Percentiles rank a stretch among this genome's conserved stretches.
phyloP scores from a whole-genome alignment of 2,797 vertebrate genomes.

The Hyperoplus lanceolatus region DNA sequence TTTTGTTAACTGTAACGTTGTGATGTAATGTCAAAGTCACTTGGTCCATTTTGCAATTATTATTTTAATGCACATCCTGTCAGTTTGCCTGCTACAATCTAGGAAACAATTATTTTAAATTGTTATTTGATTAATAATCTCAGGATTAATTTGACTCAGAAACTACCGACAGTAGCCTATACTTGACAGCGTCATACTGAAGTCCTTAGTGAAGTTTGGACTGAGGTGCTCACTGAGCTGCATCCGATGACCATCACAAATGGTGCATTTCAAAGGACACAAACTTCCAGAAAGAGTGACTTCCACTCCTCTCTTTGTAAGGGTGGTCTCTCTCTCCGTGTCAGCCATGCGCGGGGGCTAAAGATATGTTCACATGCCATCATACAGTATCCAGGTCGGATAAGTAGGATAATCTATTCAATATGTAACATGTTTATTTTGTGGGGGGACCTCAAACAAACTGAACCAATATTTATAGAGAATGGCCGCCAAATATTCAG shows the following conservation, averaged over 20 bases:
- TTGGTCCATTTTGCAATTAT: neutral
- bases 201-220: slow-evolving; percentile 65
- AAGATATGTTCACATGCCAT: slow-evolving; percentile 86
- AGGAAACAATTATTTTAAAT: slow-evolving; percentile 1
- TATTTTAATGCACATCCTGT: slow-evolving; percentile 9
- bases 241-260: slow-evolving; percentile 79
- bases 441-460: slow-evolving; percentile 80
- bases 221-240: slow-evolving; percentile 69
- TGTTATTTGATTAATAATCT: slow-evolving; percentile 18
- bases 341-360: slow-evolving; percentile 70
- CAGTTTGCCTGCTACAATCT: neutral
- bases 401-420: slow-evolving; percentile 85
- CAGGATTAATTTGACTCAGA: neutral
- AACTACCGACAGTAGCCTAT: slow-evolving; percentile 18
- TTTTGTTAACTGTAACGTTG: slow-evolving; percentile 28
- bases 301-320: slow-evolving; percentile 72
- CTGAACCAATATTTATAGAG: slow-evolving; percentile 86
- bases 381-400: slow-evolving; percentile 82
- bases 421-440: slow-evolving; percentile 87
- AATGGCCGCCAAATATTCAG: slow-evolving; percentile 79
- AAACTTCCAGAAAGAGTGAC: slow-evolving; percentile 75
- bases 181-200: slow-evolving; percentile 48
- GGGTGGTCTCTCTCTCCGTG: slow-evolving; percentile 72
- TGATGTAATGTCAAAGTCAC: slow-evolving; percentile 14
- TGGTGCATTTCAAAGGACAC: slow-evolving; percentile 83